Base-by-base conservation (phyloP, 2,113 vertebrate genomes). In the Sceloporus tristichus region DNA sequence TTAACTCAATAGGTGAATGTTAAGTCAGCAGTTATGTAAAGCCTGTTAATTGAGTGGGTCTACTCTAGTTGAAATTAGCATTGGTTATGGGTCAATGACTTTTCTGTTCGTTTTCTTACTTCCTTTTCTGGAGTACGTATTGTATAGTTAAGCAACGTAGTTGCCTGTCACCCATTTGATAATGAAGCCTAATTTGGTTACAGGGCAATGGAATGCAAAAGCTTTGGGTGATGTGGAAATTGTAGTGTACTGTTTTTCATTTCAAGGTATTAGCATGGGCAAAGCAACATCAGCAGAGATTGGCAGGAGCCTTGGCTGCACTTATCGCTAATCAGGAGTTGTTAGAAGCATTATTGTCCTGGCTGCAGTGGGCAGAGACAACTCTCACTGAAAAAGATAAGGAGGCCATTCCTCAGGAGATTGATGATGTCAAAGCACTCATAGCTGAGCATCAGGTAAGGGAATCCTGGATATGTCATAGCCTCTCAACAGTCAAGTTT, bases 361-460 rank as follows among this genome's bases (percentile, higher is more conserved):
- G 99, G 99, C 93, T 99, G 53, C 98, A 99, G 90, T 99, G 98
- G 98, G 98, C 98, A 25, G 98, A 99, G 94, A 97, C 96, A 29
- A 99, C 98, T 0, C 97, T 99, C 5, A 98, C 92, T 1, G 97
- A 98, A 76, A 98, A 98, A 92, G 99, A 99, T 94, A 98, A 98
- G 83, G 98, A 99, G 87, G 68, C 90, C 5, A 96, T 99, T 80
- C 98, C 99, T 7, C 98, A 99, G 95, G 98, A 99, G 94, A 97
- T 99, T 0, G 98, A 99, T 65, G 98, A 99, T 70, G 97, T 99
- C 92, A 99, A 99, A 95, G 94, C 94, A 1, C 98, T 99, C 89
- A 99, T 99, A 88, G 97, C 98, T 0, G 98, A 99, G 81, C 99
- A 99, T 94, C 99, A 99, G 98, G 99, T 99, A 95, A 96, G 81